Evolutionary conservation across 2,797 vertebrate genomes (phyloP).

Genomic region (Enteromius radiatus): DNA sequence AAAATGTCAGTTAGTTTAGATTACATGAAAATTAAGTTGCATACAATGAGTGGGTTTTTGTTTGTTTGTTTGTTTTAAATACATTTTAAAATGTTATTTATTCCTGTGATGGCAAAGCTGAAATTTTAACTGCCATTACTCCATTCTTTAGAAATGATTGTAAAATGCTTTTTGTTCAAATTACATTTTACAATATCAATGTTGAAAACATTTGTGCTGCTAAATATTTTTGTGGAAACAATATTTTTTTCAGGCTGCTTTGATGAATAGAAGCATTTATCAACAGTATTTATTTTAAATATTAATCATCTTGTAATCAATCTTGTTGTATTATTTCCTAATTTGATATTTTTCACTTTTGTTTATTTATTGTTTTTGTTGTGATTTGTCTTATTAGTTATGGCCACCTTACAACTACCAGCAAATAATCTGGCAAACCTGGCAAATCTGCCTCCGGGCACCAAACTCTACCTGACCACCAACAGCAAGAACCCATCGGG

Average conservation of each 20-base stretch:
- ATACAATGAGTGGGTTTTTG: too few relatives aligned
- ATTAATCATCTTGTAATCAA: neutral
- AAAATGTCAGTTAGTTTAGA: neutral
- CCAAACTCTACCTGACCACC: slow-evolving; percentile 97
- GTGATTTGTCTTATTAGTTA: slow-evolving; percentile 77
- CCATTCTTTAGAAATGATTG: neutral
- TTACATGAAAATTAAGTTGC: neutral
- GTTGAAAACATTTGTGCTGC: neutral
- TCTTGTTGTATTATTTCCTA: neutral
- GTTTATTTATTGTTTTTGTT: neutral
- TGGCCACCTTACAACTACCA: slow-evolving; percentile 97
- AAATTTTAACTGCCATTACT: neutral
- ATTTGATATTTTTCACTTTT: neutral
- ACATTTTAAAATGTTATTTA: neutral
- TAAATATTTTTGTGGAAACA: neutral
- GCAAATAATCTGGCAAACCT: slow-evolving; percentile 97
- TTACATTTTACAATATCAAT: neutral
- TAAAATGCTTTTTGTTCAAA: neutral
- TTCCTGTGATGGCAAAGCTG: neutral
- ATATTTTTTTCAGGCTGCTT: neutral
- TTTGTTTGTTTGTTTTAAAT: too few relatives aligned
- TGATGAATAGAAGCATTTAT: neutral
- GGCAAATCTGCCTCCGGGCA: slow-evolving; percentile 96
- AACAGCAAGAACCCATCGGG: slow-evolving; percentile 99
- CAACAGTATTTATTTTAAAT: neutral